Evolutionary conservation across 2,797 vertebrate genomes (phyloP).

Genomic region (Xiphorhynchus erythropygius): DNA sequence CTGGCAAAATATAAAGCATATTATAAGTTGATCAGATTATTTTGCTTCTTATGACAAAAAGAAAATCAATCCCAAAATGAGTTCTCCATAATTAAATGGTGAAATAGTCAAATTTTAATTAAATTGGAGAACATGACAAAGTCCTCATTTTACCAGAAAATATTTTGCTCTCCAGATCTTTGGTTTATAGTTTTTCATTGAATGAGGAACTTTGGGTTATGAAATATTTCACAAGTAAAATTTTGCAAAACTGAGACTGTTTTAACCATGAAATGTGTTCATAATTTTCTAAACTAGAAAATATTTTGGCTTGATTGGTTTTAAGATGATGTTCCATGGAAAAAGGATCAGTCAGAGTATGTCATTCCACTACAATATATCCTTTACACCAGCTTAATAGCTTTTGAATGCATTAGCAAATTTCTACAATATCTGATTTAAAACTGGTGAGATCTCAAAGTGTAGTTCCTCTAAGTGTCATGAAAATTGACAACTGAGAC

Average conservation of each 20-base stretch:
- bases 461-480: rapidly evolving
- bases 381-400: background rate
- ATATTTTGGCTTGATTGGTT: background rate
- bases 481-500: background rate
- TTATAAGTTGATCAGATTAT: background rate
- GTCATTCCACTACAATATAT: background rate
- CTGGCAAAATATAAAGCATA: background rate
- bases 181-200: background rate
- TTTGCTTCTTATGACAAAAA: background rate
- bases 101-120: background rate
- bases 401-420: background rate
- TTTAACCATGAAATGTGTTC: background rate
- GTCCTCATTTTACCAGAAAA: background rate
- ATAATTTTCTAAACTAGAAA: background rate
- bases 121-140: background rate
- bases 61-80: background rate
- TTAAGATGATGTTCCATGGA: background rate
- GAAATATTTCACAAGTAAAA: background rate
- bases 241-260: background rate
- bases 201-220: background rate
- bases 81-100: background rate
- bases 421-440: background rate
- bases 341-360: background rate
- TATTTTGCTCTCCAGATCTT: background rate
- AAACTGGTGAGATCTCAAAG: background rate